Base-by-base conservation (phyloP, 2,888 invertebrate species). In the Gortyna flavago region DNA sequence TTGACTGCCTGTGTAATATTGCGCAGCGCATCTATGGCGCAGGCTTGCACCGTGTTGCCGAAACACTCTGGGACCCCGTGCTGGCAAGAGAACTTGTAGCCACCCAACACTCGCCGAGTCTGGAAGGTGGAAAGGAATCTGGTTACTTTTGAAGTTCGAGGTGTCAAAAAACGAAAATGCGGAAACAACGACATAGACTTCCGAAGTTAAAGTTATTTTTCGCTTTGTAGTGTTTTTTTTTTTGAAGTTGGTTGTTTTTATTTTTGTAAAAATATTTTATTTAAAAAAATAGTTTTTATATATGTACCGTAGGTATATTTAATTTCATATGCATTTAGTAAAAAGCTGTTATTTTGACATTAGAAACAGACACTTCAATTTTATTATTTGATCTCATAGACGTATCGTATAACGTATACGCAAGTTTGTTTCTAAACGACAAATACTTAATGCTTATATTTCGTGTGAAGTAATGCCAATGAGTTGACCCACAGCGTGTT, bases 21-120 rank as follows among this genome's bases (percentile, higher is more conserved):
- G 68, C 94, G 92, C 21, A 98, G 93, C n/a, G 96, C 90, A 85
- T 98, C 97, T 68, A 98, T 97, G 0, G 97, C 97, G 92, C 98
- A 98, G 0, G 98, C 98, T 92, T 99, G 98, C 77, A 98, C 97
- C 88, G 97, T 98, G 93, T 99, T 98, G 0, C 98, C 98, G 86
- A 97, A 97, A 91, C 98, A 98, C 93, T 98, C 98, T 0, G 94
- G 89, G 6, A 93, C 91, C 1, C 98, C 98, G 93, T 98, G 98
- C 91, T 98, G 98, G 91, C 98, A 98, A 35, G 94, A 95, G 91
- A 98, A 98, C 78, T 70, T 76, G 73, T 90, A 89, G 0, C 78
- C 79, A 1, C 90, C 89, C 5, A 85, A 72, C 11, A 88, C 75
- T 32, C 81, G 75, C 48, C 70, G 72, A 4, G 93, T 93, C 94